These are phyloP conservation scores for Crotalus tigris DNA, from an alignment of 2,113 vertebrate genomes.

Conservation along the genomic window DNA sequence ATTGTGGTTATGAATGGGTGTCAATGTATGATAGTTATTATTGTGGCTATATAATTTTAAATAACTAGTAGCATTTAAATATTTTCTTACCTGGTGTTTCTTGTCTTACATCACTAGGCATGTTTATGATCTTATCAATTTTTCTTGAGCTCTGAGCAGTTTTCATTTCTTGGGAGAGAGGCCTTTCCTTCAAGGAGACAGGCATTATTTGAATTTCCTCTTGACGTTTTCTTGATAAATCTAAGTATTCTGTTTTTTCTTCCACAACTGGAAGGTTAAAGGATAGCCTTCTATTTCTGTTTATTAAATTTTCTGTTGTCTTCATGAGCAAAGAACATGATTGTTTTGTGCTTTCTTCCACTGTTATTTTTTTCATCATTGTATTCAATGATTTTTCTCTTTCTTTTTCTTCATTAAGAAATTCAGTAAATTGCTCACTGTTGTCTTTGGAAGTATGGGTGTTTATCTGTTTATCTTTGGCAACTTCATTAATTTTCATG, in stretches of 20 bases:
- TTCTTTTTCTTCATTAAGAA: slow-evolving; percentile 55
- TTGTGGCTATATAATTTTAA: background rate
- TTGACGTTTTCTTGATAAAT: slow-evolving; percentile 69
- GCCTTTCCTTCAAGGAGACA: slow-evolving; percentile 56
- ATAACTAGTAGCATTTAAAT: background rate
- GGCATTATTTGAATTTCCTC: slow-evolving; percentile 55
- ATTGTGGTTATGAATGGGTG: background rate
- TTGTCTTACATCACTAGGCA: slow-evolving; percentile 34
- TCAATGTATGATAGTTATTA: background rate
- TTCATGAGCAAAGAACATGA: slow-evolving; percentile 59
- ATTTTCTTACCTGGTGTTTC: slow-evolving; percentile 60
- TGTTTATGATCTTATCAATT: slow-evolving; percentile 40
- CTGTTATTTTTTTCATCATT: slow-evolving; percentile 57
- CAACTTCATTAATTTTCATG: slow-evolving; percentile 26
- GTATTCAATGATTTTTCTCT: slow-evolving; percentile 47
- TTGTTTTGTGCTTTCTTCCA: slow-evolving; percentile 62
- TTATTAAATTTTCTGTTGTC: slow-evolving; percentile 64
- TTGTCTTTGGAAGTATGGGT: slow-evolving; percentile 26
- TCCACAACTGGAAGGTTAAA: slow-evolving; percentile 70
- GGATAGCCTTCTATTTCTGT: slow-evolving; percentile 62
- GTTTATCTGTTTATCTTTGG: slow-evolving; percentile 35
- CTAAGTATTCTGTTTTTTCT: slow-evolving; percentile 63
- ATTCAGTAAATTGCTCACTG: slow-evolving; percentile 22
- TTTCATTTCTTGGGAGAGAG: slow-evolving; percentile 50
- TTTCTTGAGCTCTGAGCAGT: slow-evolving; percentile 37